Evolutionary conservation across 2,797 vertebrate genomes (phyloP).

Genomic region (Parambassis ranga): DNA sequence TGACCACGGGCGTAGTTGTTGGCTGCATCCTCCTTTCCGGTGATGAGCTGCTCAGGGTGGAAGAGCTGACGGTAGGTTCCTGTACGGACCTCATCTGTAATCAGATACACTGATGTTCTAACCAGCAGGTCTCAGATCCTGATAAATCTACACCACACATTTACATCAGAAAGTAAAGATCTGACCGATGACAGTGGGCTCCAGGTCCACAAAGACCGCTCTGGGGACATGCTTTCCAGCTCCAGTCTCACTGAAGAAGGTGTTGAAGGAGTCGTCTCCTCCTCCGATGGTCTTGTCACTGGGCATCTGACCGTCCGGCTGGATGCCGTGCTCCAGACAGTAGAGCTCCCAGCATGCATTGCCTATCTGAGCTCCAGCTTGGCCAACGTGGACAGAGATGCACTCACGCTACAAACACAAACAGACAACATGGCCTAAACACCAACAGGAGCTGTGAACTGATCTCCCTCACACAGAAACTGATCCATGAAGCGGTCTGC

Average conservation of each 20-base stretch:
- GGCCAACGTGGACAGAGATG: slow-evolving; percentile 64
- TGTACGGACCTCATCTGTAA: slow-evolving; percentile 79
- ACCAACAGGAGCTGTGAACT: too few relatives aligned
- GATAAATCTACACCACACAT: too few relatives aligned
- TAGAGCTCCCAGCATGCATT: slow-evolving; percentile 79
- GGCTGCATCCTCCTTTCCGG: slow-evolving; percentile 83
- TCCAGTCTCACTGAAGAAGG: slow-evolving; percentile 88
- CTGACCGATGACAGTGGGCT: slow-evolving; percentile 93
- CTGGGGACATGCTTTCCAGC: slow-evolving; percentile 87
- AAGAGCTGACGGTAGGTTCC: slow-evolving; percentile 82
- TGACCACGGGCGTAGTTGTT: slow-evolving; percentile 84
- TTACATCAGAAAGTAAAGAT: too few relatives aligned
- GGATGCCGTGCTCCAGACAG: too few relatives aligned
- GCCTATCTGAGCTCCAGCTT: slow-evolving; percentile 72
- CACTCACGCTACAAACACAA: slow-evolving; percentile 72
- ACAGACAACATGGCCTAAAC: too few relatives aligned
- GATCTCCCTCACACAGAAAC: too few relatives aligned
- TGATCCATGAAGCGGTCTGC: too few relatives aligned
- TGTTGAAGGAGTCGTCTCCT: slow-evolving; percentile 84
- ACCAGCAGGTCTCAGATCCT: too few relatives aligned
- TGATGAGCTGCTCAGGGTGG: slow-evolving; percentile 85
- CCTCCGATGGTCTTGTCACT: slow-evolving; percentile 83
- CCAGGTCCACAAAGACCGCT: slow-evolving; percentile 89
- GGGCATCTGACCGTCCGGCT: too few relatives aligned
- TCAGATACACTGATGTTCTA: too few relatives aligned